Base-by-base conservation (phyloP, 2,797 vertebrate species). In the Pangasius djambal region DNA sequence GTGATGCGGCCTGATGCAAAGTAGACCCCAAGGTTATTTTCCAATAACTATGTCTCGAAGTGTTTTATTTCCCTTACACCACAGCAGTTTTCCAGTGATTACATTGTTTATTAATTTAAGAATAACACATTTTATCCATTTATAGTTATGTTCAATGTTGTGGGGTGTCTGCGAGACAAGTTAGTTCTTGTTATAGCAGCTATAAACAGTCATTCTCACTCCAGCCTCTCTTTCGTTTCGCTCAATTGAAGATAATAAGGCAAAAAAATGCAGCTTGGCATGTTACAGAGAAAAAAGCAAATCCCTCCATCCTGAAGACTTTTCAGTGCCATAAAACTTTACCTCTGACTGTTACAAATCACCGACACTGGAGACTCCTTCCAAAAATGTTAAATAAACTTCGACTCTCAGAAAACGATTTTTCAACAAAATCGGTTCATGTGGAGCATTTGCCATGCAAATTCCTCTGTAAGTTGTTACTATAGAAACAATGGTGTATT, bases 1-100 rank as follows among this genome's bases (percentile, higher is more conserved):
- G 40, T 75, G 72, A 48, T 13, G n/a, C 50, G 0, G 9, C 18
- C 15, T 9, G 16, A 57, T 57, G 6, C 34, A 20, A 72, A 40
- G 69, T 34, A 8, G 37, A 40, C 34, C 34, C 37, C 0, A 3
- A 44, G 28, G 6, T 52, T 52, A 74, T 48, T 75, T 75, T 48
- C 16, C 74, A 77, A 50, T 6, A 4, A 44, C 9, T 37, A 12
- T 6, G 22, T 13, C 72, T 75, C 2, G 3, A 28, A 13, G 72
- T 75, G 75, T 78, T 78, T 57, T 59, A 81, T 57, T 81, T 20
- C 28, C 2, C 75, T 78, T 78, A 31, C 50, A 31, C 75, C 40
- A 25, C 40, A 28, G 72, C n/a, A 34, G 25, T 50, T 77, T 10
- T 3, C 50, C 4, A 52, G 25, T 1, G 8, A 57, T 31, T 15